A percentile compares a stretch with the other conserved stretches of the same genome.
Conservation (phyloP, 2,888 invertebrate genomes). For the Lycia hirtaria region DNA sequence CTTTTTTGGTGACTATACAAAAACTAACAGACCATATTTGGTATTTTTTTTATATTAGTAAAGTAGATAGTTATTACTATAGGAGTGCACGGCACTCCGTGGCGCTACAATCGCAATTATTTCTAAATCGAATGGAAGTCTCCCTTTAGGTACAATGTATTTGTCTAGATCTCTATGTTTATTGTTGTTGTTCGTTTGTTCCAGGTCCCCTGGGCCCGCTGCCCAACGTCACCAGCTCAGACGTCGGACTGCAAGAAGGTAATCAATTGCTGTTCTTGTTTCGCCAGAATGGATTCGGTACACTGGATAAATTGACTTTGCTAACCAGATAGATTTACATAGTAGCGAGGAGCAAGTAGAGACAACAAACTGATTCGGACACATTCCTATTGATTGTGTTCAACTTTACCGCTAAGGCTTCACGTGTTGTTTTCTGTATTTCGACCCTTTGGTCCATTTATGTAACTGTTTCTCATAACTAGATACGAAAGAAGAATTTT, state of each 20-base stretch:
- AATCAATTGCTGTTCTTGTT: conserved; percentile 26
- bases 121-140: not conserved
- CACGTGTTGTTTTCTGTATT: too few species aligned
- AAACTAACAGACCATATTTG: too few species aligned
- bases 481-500: too few species aligned
- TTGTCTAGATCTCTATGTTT: conserved; percentile 27
- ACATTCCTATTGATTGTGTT: not conserved
- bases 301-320: not conserved
- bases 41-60: too few species aligned
- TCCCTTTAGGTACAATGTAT: conserved; percentile 12
- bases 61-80: too few species aligned
- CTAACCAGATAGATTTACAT: not conserved
- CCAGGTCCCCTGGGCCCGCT: conserved; percentile 73
- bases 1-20: too few species aligned
- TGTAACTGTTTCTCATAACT: too few species aligned
- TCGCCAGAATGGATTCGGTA: conserved; percentile 10
- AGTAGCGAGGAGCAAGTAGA: not conserved
- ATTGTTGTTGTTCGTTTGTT: conserved; percentile 46
- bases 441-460: too few species aligned
- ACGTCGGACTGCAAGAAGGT: conserved; percentile 73
- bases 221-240: conserved; percentile 69
- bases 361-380: not conserved
- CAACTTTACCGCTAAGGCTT: not conserved
- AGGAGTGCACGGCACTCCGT: not conserved
- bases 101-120: not conserved